Conservation (phyloP, 2,888 invertebrate genomes). For the Lingula anatina region DNA sequence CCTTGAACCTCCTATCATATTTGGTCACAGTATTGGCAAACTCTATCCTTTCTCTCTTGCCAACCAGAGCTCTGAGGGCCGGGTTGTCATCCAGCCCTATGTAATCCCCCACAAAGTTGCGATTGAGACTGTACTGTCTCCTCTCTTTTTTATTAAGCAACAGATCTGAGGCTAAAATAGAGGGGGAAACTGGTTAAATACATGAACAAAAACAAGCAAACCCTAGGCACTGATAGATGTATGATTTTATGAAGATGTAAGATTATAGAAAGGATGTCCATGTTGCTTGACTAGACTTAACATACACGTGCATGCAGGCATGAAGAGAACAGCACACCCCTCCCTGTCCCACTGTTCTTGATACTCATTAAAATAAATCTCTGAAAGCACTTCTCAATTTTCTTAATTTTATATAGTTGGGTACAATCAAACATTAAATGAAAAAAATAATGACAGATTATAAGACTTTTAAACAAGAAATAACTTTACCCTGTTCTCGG, state of each 20-base stretch:
- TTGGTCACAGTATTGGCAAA: slow-evolving; percentile 64
- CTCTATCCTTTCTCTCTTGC: slow-evolving; percentile 62
- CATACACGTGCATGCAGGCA: not conserved
- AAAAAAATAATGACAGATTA: too few relatives aligned
- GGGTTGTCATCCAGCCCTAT: slow-evolving; percentile 63
- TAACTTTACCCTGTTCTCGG: slow-evolving; percentile 58
- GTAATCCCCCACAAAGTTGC: slow-evolving; percentile 67
- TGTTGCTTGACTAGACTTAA: not conserved
- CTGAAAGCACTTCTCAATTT: too few relatives aligned
- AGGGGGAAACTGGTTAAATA: not conserved
- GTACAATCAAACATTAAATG: too few relatives aligned
- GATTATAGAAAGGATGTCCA: not conserved
- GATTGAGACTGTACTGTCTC: slow-evolving; percentile 60
- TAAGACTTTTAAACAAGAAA: too few relatives aligned
- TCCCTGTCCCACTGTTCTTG: too few relatives aligned
- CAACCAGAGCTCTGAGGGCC: slow-evolving; percentile 58
- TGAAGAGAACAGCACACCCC: too few relatives aligned
- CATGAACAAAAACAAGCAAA: slow-evolving; percentile 1
- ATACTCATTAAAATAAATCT: too few relatives aligned
- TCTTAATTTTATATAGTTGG: too few relatives aligned
- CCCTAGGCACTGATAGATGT: not conserved
- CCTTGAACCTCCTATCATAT: slow-evolving; percentile 65
- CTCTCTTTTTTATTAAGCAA: slow-evolving; percentile 61
- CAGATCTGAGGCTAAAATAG: slow-evolving; percentile 53
- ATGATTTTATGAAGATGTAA: not conserved